These are phyloP conservation scores for Semicossyphus pulcher DNA, from an alignment of 2,113 vertebrate species.

Conservation along the genomic window DNA sequence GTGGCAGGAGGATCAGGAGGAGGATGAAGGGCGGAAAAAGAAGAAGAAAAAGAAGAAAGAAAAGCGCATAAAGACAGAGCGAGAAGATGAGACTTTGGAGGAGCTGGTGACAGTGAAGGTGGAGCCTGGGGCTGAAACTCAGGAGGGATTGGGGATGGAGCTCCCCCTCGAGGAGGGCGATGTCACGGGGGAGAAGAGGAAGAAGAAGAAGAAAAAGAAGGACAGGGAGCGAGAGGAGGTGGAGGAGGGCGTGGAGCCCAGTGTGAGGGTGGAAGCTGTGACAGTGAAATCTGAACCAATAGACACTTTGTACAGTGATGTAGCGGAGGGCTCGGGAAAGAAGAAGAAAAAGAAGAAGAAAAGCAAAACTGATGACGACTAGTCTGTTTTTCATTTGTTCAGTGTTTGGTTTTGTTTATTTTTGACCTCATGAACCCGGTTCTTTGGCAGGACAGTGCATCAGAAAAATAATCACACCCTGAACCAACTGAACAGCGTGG, in stretches of 20 bases:
- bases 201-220: slow-evolving; percentile 76
- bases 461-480: slow-evolving; percentile 8
- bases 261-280: slow-evolving; percentile 8
- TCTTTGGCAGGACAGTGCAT: slow-evolving; percentile 6
- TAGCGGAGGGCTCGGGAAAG: slow-evolving; percentile 44
- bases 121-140: slow-evolving; percentile 42
- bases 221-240: slow-evolving; percentile 58
- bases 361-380: slow-evolving; percentile 57
- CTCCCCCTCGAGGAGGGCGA: slow-evolving; percentile 1
- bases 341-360: slow-evolving; percentile 83
- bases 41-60: slow-evolving; percentile 79
- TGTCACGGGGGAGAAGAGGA: slow-evolving; percentile 54
- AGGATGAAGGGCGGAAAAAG: slow-evolving; percentile 2
- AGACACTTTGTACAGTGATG: slow-evolving; percentile 41
- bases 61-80: slow-evolving; percentile 64
- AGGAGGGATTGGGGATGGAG: slow-evolving; percentile 15
- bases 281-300: slow-evolving; percentile 68
- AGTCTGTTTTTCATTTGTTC: slow-evolving; percentile 9
- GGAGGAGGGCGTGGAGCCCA: slow-evolving; percentile 46
- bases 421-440: not conserved
- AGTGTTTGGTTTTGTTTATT: not conserved
- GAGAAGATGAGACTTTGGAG: not conserved
- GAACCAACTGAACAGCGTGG: slow-evolving; percentile 11
- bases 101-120: slow-evolving; percentile 50
- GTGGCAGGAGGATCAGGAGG: not conserved